Conservation (phyloP, 1,140 invertebrate species). For the Myzus persicae region DNA sequence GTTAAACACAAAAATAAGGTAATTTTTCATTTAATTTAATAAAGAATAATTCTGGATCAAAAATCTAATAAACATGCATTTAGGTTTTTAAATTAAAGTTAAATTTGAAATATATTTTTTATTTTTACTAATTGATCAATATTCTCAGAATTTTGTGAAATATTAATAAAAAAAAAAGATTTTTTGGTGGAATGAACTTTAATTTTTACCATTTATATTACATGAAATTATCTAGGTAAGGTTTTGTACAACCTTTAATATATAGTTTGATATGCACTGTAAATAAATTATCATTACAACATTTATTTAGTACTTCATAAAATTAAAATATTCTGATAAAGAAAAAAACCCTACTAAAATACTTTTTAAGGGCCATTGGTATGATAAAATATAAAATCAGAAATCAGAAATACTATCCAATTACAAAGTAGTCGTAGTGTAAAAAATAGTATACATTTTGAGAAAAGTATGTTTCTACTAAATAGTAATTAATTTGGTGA, state of each 20-base stretch:
- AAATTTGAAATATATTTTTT: not conserved
- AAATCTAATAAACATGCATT: not conserved
- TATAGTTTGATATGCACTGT: not conserved
- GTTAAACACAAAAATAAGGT: not conserved
- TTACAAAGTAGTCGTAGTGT: not conserved
- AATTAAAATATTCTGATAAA: not conserved
- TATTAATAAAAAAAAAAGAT: too few relatives aligned
- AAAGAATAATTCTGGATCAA: not conserved
- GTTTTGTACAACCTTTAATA: not conserved
- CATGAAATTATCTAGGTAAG: too few relatives aligned
- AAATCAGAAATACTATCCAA: too few relatives aligned
- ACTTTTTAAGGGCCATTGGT: too few relatives aligned
- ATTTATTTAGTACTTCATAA: not conserved
- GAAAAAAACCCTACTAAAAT: too few relatives aligned
- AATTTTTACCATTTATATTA: too few relatives aligned
- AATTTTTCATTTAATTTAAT: not conserved
- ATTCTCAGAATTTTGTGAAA: too few relatives aligned
- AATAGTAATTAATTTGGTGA: not conserved
- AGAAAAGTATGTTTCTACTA: not conserved
- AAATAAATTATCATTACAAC: not conserved
- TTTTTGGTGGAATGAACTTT: too few relatives aligned
- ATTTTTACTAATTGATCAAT: too few relatives aligned
- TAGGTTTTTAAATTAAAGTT: not conserved
- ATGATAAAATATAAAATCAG: too few relatives aligned
- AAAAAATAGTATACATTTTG: not conserved